These are phyloP conservation scores for Epinotia brunnichana DNA, from an alignment of 2,888 invertebrate species.

Conservation along the genomic window DNA sequence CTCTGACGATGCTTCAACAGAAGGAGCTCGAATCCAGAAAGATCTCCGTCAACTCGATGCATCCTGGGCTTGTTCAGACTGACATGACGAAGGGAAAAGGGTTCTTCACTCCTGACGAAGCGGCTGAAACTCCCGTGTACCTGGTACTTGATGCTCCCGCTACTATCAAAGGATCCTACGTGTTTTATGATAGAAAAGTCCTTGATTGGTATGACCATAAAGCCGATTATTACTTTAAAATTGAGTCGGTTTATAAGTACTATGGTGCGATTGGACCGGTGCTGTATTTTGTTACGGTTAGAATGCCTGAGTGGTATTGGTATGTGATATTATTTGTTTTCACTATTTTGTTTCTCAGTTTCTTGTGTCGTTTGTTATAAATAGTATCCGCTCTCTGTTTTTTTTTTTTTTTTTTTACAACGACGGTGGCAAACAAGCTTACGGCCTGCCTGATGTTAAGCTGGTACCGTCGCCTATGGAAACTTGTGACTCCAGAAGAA, in stretches of 20 bases:
- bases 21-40: conserved; percentile 81
- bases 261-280: conserved; percentile 22
- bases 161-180: conserved; percentile 84
- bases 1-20: conserved; percentile 87
- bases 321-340: conserved; percentile 25
- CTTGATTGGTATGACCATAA: conserved; percentile 82
- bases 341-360: conserved; percentile 11
- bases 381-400: background rate
- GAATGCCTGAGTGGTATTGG: conserved; percentile 9
- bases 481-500: too few species aligned
- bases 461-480: too few species aligned
- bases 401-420: too few species aligned
- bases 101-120: conserved; percentile 79
- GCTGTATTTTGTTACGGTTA: background rate
- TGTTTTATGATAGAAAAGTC: conserved; percentile 84
- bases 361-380: conserved; percentile 19
- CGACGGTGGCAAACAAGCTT: too few species aligned
- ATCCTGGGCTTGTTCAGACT: conserved; percentile 90
- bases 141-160: conserved; percentile 80
- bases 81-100: conserved; percentile 88
- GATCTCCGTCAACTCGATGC: conserved; percentile 85
- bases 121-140: conserved; percentile 82
- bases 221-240: conserved; percentile 66
- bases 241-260: conserved; percentile 23
- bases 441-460: too few species aligned